These are phyloP conservation scores for Lymantria monacha DNA, from an alignment of 2,888 invertebrate genomes.

Conservation along the genomic window DNA sequence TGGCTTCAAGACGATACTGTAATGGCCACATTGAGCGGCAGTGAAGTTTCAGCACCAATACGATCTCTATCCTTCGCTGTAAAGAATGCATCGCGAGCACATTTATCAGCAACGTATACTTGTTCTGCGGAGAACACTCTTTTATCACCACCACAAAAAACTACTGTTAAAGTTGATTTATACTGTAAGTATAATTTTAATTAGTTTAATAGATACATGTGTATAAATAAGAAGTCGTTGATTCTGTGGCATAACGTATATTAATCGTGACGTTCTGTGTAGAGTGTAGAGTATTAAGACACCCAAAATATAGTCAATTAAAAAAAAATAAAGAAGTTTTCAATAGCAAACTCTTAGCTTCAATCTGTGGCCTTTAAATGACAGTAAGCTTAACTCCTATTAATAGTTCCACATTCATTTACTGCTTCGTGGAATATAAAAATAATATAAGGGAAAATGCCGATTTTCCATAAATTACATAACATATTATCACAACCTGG, in stretches of 20 bases:
- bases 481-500: no score
- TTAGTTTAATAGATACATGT: background rate
- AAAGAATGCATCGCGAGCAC: conserved; percentile 77
- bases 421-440: conserved; percentile 5
- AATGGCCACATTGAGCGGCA: conserved; percentile 54
- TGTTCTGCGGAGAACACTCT: conserved; percentile 88
- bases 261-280: no score
- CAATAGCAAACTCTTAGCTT: background rate
- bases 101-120: conserved; percentile 84
- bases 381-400: no score
- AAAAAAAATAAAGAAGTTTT: background rate
- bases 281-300: no score
- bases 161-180: conserved; percentile 86
- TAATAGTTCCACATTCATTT: no score
- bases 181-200: conserved; percentile 71
- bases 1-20: conserved; percentile 71
- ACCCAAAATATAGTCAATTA: background rate
- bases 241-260: no score
- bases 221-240: no score
- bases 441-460: background rate
- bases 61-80: conserved; percentile 58
- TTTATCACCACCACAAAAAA: conserved; percentile 84
- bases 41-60: conserved; percentile 48
- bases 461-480: no score
- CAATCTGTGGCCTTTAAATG: background rate